These are phyloP conservation scores for Conus ventricosus DNA, from an alignment of 1,140 invertebrate genomes.

Conservation along the genomic window DNA sequence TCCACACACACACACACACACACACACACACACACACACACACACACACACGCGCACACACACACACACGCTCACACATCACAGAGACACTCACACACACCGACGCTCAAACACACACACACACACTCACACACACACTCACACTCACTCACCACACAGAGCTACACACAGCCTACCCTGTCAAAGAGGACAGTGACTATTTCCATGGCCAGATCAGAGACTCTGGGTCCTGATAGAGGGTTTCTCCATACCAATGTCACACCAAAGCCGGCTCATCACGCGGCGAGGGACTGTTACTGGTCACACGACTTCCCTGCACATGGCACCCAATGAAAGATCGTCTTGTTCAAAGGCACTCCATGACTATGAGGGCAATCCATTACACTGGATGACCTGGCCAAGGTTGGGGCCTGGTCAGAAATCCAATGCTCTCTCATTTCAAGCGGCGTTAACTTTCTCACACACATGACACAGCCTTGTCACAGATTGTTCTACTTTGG, in stretches of 20 bases:
- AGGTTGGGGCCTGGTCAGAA: too few species aligned
- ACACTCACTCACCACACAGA: neutral
- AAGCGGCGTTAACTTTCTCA: too few species aligned
- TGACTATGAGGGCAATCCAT: too few species aligned
- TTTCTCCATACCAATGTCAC: conserved; percentile 49
- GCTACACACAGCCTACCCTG: conserved; percentile 73
- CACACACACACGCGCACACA: too few species aligned
- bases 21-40: too few species aligned
- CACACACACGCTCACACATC: too few species aligned
- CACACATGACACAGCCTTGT: too few species aligned
- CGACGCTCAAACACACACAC: neutral
- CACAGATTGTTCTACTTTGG: too few species aligned
- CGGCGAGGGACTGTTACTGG: conserved; percentile 70
- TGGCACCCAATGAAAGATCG: neutral
- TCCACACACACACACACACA: too few species aligned
- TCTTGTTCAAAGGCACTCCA: too few species aligned
- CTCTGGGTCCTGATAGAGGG: conserved; percentile 81
- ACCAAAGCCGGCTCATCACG: conserved; percentile 52
- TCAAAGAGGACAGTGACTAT: conserved; percentile 90
- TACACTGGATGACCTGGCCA: too few species aligned
- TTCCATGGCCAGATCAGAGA: conserved; percentile 87
- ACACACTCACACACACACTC: neutral
- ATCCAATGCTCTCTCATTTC: too few species aligned
- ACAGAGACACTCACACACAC: neutral
- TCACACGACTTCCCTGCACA: conserved; percentile 74